Conservation (phyloP, 1,140 invertebrate species). For the Dendrolimus punctatus region DNA sequence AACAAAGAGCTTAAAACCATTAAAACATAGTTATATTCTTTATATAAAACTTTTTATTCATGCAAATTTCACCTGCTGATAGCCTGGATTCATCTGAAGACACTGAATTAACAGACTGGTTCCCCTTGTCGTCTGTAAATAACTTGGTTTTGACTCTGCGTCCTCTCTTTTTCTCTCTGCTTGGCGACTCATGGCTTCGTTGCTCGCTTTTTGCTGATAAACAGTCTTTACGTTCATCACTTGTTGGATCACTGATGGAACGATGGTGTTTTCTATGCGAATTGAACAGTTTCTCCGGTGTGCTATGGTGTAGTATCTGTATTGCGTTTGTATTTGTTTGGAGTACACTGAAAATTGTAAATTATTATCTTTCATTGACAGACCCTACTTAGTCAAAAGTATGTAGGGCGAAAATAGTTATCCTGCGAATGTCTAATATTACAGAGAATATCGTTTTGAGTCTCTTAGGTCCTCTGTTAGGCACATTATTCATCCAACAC, state of each 20-base stretch:
- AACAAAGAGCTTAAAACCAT: too few species aligned
- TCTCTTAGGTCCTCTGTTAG: too few species aligned
- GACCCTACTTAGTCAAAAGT: neutral
- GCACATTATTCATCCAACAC: too few species aligned
- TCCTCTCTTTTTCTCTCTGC: conserved; percentile 41
- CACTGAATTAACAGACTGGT: conserved; percentile 25
- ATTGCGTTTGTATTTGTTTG: conserved; percentile 48
- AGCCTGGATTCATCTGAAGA: conserved; percentile 56
- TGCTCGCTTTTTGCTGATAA: conserved; percentile 34
- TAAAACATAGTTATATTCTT: too few species aligned
- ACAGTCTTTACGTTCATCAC: conserved; percentile 45
- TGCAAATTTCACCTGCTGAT: conserved; percentile 30
- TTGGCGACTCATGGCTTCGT: conserved; percentile 50
- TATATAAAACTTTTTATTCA: too few species aligned
- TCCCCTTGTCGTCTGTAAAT: conserved; percentile 40
- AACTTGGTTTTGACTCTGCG: conserved; percentile 54
- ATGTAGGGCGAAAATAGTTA: too few species aligned
- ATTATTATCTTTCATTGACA: too few species aligned
- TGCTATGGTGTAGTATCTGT: conserved; percentile 42
- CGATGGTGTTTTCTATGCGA: conserved; percentile 38
- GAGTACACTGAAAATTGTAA: conserved; percentile 34
- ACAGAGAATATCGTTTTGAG: too few species aligned
- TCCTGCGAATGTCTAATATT: too few species aligned
- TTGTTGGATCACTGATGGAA: conserved; percentile 56
- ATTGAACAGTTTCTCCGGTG: conserved; percentile 43